phyloP scores from a whole-genome alignment of 2,888 invertebrate species.

The Nycteola revayana region DNA sequence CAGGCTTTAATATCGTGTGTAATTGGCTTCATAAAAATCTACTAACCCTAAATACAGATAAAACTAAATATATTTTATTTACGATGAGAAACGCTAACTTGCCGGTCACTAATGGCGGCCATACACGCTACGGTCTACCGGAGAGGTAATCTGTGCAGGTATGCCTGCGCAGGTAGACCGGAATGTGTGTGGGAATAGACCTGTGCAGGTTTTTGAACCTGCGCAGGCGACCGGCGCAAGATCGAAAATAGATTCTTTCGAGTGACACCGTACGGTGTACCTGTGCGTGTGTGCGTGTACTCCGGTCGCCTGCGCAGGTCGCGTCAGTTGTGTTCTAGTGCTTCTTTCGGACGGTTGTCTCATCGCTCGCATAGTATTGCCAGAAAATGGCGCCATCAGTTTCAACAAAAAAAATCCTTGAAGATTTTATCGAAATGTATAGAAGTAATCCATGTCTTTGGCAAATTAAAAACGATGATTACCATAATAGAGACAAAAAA shows the following conservation, averaged over 20 bases:
- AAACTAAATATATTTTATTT: too few species aligned
- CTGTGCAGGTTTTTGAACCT: background rate
- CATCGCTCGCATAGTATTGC: constrained; percentile 13
- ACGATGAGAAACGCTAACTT: too few species aligned
- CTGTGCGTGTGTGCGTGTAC: constrained; percentile 13
- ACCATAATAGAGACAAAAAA: constrained; percentile 22
- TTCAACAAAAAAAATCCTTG: constrained; percentile 14
- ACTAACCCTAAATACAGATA: too few species aligned
- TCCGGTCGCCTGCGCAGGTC: constrained; percentile 22
- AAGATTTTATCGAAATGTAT: constrained; percentile 22
- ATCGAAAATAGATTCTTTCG: too few species aligned
- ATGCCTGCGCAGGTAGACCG: constrained; percentile 3
- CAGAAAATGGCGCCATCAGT: constrained; percentile 3
- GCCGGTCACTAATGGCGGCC: too few species aligned
- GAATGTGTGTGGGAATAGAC: background rate
- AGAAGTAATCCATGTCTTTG: constrained; percentile 18
- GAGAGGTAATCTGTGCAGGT: constrained; percentile 5
- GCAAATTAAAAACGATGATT: constrained; percentile 23
- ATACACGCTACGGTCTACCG: constrained; percentile 4
- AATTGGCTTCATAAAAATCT: too few species aligned
- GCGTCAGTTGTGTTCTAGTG: constrained; percentile 22
- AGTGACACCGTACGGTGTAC: constrained; percentile 14
- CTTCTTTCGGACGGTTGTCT: constrained; percentile 12
- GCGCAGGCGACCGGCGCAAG: too few species aligned
- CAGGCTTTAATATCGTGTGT: too few species aligned